Conservation (phyloP, 2,113 vertebrate genomes). For the Scopus umbretta region DNA sequence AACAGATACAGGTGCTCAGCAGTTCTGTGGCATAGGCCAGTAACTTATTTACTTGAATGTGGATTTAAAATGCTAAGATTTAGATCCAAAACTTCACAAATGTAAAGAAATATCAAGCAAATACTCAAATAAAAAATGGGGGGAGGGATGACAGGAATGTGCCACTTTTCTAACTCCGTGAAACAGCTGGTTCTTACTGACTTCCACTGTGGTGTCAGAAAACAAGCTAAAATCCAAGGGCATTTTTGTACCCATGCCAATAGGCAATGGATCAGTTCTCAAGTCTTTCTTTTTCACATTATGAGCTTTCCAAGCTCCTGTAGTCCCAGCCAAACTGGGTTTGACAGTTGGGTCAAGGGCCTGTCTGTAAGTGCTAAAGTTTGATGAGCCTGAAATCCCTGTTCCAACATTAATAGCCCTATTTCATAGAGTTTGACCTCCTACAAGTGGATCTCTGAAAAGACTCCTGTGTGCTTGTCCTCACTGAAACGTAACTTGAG, state of each 20-base stretch:
- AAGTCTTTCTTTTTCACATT: neutral
- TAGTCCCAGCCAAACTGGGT: neutral
- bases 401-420: neutral
- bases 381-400: neutral
- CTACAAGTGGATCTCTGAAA: neutral
- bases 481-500: neutral
- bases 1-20: neutral
- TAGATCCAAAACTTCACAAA: neutral
- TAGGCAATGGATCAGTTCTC: neutral
- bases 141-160: neutral
- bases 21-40: neutral
- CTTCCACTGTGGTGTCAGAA: neutral
- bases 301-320: neutral
- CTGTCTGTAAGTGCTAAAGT: neutral
- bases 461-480: neutral
- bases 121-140: neutral
- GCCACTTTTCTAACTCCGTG: neutral
- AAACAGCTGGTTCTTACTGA: neutral
- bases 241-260: neutral
- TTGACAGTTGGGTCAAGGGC: neutral
- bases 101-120: neutral
- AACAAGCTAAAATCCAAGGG: neutral
- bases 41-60: neutral
- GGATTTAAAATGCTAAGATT: neutral
- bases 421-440: neutral